These are phyloP conservation scores for Drosophila buzzatii DNA, from an alignment of 2,888 invertebrate genomes.

Conservation along the genomic window DNA sequence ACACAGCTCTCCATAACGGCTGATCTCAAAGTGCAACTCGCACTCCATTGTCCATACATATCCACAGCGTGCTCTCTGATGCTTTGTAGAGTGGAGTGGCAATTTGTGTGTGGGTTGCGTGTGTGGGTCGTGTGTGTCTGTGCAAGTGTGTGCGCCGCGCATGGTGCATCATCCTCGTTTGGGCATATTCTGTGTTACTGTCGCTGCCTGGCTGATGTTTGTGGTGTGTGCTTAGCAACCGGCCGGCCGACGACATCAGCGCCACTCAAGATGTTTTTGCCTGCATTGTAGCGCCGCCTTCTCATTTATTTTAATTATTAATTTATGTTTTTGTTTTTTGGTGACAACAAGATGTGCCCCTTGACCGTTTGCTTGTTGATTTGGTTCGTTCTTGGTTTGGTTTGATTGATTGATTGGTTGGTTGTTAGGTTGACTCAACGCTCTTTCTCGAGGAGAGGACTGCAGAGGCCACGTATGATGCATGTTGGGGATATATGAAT, in stretches of 20 bases:
- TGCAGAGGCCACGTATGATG: slow-evolving; percentile 85
- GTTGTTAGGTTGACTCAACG: slow-evolving; percentile 35
- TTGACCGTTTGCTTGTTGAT: slow-evolving; percentile 34
- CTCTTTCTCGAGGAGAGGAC: slow-evolving; percentile 65
- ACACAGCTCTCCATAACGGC: slow-evolving; percentile 14
- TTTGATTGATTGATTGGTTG: slow-evolving; percentile 5
- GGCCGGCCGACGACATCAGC: slow-evolving; percentile 64
- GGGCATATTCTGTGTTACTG: slow-evolving; percentile 41
- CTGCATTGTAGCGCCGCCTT: slow-evolving; percentile 71
- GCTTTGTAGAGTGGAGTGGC: slow-evolving; percentile 1
- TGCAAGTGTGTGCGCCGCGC: slow-evolving; percentile 34
- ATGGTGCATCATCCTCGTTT: slow-evolving; percentile 48
- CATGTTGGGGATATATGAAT: slow-evolving; percentile 84
- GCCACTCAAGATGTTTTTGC: slow-evolving; percentile 50
- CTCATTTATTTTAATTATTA: slow-evolving; percentile 1
- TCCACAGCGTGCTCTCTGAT: slow-evolving; percentile 43
- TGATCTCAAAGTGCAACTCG: slow-evolving; percentile 14
- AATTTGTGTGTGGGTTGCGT: slow-evolving; percentile 11
- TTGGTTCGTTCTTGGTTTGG: slow-evolving; percentile 35
- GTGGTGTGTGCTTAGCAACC: slow-evolving; percentile 64
- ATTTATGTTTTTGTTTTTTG: slow-evolving; percentile 50
- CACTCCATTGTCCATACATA: slow-evolving; percentile 25
- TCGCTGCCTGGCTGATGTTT: slow-evolving; percentile 60
- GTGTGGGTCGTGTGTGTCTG: slow-evolving; percentile 26
- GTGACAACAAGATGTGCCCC: slow-evolving; percentile 30